Conservation (phyloP, 2,113 vertebrate genomes). For the Noturus placidus region DNA sequence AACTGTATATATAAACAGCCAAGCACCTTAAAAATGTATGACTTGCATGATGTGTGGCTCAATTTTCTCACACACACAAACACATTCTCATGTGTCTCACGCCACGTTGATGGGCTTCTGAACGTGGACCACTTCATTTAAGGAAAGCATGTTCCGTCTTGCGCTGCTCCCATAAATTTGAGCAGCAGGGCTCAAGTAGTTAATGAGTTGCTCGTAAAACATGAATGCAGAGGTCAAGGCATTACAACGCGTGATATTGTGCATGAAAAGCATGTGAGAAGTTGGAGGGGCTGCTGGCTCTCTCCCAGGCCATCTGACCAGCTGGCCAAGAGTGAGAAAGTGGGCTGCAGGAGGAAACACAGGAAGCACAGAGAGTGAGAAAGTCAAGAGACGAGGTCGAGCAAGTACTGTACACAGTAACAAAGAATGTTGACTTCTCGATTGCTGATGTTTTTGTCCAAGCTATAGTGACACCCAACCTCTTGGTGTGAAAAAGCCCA, state of each 20-base stretch:
- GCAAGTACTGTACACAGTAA: neutral
- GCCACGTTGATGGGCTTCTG: slow-evolving; percentile 37
- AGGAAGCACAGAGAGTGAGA: slow-evolving; percentile 21
- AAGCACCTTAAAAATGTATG: slow-evolving; percentile 13
- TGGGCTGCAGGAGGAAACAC: slow-evolving; percentile 16
- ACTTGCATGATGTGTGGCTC: slow-evolving; percentile 47
- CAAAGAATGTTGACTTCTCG: neutral
- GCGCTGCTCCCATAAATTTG: slow-evolving; percentile 66
- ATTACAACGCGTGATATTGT: slow-evolving; percentile 66
- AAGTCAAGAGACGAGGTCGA: slow-evolving; percentile 16
- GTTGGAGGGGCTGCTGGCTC: slow-evolving; percentile 48
- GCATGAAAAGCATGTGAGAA: slow-evolving; percentile 73
- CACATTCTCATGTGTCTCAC: slow-evolving; percentile 26
- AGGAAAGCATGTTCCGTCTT: slow-evolving; percentile 57
- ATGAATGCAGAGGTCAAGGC: slow-evolving; percentile 70
- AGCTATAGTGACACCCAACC: neutral
- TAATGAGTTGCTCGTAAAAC: slow-evolving; percentile 74
- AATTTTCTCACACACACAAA: slow-evolving; percentile 14
- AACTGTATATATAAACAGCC: slow-evolving; percentile 16
- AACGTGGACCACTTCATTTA: slow-evolving; percentile 52
- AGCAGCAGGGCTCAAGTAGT: slow-evolving; percentile 64
- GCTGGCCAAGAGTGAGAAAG: slow-evolving; percentile 38
- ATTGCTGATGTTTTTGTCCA: neutral
- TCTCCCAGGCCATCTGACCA: slow-evolving; percentile 52
- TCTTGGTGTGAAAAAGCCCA: neutral